A percentile compares a stretch with the other conserved stretches of the same genome.
Conservation (phyloP, 2,888 invertebrate species). For the Tipula lateralis region DNA sequence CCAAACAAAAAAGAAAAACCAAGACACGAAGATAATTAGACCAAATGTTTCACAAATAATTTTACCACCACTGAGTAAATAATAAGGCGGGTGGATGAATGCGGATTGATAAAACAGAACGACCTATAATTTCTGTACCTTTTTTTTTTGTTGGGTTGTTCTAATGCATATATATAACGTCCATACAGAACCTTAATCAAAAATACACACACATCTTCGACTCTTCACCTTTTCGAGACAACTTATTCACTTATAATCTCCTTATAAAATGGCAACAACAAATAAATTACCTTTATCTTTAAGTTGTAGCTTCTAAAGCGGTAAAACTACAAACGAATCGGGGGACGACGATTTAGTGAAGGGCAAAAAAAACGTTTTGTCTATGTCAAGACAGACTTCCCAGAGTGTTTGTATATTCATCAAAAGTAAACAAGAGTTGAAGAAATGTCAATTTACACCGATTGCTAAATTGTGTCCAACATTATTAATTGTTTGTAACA, state of each 20-base stretch:
- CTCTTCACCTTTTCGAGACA: conserved; percentile 12
- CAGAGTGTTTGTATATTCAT: neutral
- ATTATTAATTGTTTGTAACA: conserved; percentile 24
- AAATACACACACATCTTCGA: neutral
- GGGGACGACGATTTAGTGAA: neutral
- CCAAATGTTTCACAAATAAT: conserved; percentile 1
- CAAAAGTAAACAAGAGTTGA: neutral
- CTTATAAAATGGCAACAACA: neutral
- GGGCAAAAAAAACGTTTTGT: neutral
- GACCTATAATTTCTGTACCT: neutral
- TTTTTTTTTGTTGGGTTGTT: neutral
- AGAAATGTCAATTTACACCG: conserved; percentile 11
- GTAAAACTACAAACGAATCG: neutral
- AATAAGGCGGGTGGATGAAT: conserved; percentile 8
- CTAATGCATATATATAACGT: neutral
- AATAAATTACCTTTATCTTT: neutral
- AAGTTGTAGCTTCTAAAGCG: neutral
- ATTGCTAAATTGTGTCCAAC: neutral
- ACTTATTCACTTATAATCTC: neutral
- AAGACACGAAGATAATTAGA: neutral
- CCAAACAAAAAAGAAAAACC: neutral
- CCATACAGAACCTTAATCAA: neutral
- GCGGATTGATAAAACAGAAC: neutral
- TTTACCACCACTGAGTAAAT: neutral
- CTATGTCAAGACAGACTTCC: neutral